These are phyloP conservation scores for Alosa alosa DNA, from an alignment of 2,113 vertebrate species.

Conservation along the genomic window DNA sequence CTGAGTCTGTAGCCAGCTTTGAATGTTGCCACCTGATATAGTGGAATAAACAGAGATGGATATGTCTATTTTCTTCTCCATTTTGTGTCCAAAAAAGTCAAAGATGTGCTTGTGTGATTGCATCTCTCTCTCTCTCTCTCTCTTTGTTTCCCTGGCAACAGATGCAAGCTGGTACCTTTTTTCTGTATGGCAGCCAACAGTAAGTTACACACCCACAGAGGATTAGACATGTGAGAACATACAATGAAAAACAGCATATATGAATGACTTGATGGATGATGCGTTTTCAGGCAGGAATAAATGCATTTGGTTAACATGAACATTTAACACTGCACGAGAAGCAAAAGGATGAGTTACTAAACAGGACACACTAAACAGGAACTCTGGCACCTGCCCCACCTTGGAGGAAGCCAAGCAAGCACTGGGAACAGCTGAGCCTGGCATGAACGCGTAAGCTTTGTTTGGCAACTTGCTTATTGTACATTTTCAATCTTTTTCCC, in stretches of 20 bases:
- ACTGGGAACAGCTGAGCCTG: not conserved
- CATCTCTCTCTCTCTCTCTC: conserved; percentile 34
- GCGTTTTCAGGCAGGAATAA: not conserved
- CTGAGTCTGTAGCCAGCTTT: not conserved
- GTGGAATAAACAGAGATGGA: not conserved
- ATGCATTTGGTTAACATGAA: not conserved
- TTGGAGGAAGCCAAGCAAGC: not conserved
- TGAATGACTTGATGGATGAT: not conserved
- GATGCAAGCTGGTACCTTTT: conserved; percentile 27
- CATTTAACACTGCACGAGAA: not conserved
- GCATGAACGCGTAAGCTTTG: conserved; percentile 4
- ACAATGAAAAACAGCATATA: not conserved
- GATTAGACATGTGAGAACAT: not conserved
- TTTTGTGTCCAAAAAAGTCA: conserved; percentile 31
- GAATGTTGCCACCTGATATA: not conserved
- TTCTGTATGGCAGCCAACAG: not conserved
- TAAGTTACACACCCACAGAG: conserved; percentile 11
- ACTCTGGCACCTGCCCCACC: not conserved
- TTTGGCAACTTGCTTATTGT: conserved; percentile 42
- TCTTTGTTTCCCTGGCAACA: conserved; percentile 58
- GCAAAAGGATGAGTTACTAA: not conserved
- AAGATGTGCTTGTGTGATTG: conserved; percentile 39
- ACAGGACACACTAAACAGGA: not conserved
- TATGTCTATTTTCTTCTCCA: not conserved
- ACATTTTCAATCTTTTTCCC: conserved; percentile 39